These are phyloP conservation scores for Picus viridis DNA, from an alignment of 2,797 vertebrate genomes.

Conservation along the genomic window DNA sequence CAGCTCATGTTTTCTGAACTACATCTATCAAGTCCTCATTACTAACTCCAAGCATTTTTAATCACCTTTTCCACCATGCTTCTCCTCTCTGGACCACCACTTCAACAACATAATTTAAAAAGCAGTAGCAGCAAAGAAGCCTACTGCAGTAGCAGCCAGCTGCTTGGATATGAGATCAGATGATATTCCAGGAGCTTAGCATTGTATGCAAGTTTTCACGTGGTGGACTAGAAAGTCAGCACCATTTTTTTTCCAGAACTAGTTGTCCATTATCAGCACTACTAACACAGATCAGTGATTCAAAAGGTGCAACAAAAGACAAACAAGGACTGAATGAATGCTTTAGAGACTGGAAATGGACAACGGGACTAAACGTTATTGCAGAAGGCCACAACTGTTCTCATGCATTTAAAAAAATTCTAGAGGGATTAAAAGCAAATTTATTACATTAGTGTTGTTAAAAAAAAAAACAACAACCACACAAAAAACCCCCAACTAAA, in stretches of 20 bases:
- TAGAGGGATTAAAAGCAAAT: constrained; percentile 4
- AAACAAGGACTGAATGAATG: constrained; percentile 19
- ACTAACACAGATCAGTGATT: not conserved
- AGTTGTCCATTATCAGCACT: not conserved
- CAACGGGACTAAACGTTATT: not conserved
- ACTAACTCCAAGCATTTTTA: not conserved
- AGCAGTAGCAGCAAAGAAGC: not conserved
- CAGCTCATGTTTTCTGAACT: not conserved
- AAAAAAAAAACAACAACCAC: not conserved
- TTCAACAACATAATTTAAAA: not conserved
- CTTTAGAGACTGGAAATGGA: not conserved
- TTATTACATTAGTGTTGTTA: not conserved
- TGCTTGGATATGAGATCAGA: not conserved
- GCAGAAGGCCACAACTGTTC: not conserved
- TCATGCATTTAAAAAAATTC: not conserved
- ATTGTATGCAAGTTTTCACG: not conserved
- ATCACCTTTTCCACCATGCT: not conserved
- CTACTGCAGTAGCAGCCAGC: not conserved
- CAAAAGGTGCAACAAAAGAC: constrained; percentile 30
- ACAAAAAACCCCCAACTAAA: too few species aligned
- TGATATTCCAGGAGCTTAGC: constrained; percentile 12
- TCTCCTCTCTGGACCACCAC: not conserved
- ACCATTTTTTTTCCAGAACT: constrained; percentile 40
- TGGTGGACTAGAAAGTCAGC: constrained; percentile 41
- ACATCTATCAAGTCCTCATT: not conserved